Evolutionary conservation across 2,888 invertebrate species (phyloP).

Genomic region (Thumatha senex): DNA sequence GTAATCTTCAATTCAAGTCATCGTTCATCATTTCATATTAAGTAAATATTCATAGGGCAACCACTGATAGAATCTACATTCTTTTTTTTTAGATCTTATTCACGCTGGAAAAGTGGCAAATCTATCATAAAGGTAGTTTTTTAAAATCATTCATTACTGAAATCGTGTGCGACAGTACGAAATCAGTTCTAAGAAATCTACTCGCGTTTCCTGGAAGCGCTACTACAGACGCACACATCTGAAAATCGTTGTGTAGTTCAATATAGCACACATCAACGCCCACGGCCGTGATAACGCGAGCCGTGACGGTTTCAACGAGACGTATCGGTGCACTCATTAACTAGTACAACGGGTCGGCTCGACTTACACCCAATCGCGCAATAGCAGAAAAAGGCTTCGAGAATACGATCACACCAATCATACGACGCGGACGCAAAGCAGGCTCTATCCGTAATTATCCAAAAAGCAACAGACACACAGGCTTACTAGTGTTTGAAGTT

Average conservation of each 20-base stretch:
- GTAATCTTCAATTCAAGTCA: no score
- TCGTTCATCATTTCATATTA: no score
- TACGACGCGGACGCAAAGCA: neutral
- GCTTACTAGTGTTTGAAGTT: no score
- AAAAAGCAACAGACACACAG: no score
- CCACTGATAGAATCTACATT: no score
- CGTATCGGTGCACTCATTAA: slow-evolving; percentile 77
- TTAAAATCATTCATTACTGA: slow-evolving; percentile 71
- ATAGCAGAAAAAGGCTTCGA: slow-evolving; percentile 52
- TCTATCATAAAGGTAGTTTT: no score
- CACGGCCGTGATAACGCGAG: slow-evolving; percentile 75
- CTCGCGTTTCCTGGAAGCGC: slow-evolving; percentile 80
- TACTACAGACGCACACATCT: slow-evolving; percentile 72
- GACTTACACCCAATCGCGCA: slow-evolving; percentile 73
- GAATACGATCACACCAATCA: neutral
- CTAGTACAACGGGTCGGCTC: slow-evolving; percentile 70
- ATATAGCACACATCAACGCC: slow-evolving; percentile 64
- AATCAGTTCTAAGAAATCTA: slow-evolving; percentile 77
- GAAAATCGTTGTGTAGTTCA: slow-evolving; percentile 42
- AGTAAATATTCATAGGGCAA: no score
- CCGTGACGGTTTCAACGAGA: slow-evolving; percentile 64
- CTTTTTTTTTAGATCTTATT: no score
- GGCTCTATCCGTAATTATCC: no score
- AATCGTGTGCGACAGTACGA: slow-evolving; percentile 69
- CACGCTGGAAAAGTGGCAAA: no score